phyloP scores from a whole-genome alignment of 2,797 vertebrate genomes.

The Austrolebias charrua region DNA sequence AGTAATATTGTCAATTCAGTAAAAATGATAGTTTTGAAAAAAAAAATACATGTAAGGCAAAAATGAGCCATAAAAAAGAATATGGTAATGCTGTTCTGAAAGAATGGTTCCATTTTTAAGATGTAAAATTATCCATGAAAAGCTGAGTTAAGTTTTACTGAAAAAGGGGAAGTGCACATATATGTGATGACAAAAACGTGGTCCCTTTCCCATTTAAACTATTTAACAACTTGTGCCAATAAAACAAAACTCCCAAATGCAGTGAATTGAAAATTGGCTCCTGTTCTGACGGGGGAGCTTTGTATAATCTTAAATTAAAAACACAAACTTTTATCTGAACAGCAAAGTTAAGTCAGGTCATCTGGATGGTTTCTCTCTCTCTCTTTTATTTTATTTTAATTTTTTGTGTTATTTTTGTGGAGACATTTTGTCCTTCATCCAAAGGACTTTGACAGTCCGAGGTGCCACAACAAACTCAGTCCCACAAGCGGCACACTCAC shows the following conservation, averaged over 20 bases:
- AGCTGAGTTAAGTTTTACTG: background rate
- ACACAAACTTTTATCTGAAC: background rate
- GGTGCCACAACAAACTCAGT: too few relatives aligned
- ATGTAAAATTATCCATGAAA: background rate
- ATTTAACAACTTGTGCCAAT: background rate
- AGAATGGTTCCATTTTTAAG: background rate
- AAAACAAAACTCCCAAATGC: background rate
- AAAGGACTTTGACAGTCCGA: too few relatives aligned
- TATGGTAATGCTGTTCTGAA: background rate
- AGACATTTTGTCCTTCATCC: too few relatives aligned
- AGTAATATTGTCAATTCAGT: background rate
- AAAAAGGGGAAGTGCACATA: background rate
- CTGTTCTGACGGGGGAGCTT: background rate
- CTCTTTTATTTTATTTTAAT: too few relatives aligned
- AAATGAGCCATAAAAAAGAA: background rate
- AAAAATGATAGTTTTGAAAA: background rate
- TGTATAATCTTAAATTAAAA: background rate
- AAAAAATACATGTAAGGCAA: background rate
- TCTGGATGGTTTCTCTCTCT: too few relatives aligned
- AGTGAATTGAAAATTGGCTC: background rate
- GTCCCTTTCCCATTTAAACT: background rate
- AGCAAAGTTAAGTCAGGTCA: too few relatives aligned
- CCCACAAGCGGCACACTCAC: too few relatives aligned
- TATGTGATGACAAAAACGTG: background rate
- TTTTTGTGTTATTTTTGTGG: too few relatives aligned